Evolutionary conservation across 2,888 invertebrate species (phyloP).

Genomic region (Erebia palarica): DNA sequence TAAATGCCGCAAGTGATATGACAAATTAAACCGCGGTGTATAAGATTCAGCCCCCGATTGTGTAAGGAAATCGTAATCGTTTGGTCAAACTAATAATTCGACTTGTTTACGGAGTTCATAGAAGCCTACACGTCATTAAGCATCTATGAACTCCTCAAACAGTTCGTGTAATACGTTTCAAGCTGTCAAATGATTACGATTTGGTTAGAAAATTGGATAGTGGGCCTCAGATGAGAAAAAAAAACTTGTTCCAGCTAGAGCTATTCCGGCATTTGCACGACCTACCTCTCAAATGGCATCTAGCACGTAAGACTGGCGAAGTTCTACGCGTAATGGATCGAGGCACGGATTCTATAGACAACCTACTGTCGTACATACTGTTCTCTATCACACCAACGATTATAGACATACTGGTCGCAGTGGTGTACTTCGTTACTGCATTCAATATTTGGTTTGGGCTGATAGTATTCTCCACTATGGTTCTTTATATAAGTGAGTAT

Average conservation of each 20-base stretch:
- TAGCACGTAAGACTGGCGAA: slow-evolving; percentile 97
- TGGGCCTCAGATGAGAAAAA: background rate
- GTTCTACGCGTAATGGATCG: slow-evolving; percentile 98
- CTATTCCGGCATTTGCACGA: slow-evolving; percentile 94
- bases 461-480: slow-evolving; percentile 97
- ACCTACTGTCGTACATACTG: slow-evolving; percentile 93
- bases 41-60: no score
- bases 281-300: slow-evolving; percentile 96
- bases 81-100: no score
- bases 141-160: no score
- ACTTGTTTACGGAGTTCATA: no score
- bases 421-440: slow-evolving; percentile 91
- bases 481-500: slow-evolving; percentile 92
- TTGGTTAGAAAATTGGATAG: no score
- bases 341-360: slow-evolving; percentile 98
- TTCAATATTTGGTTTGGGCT: slow-evolving; percentile 98
- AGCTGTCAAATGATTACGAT: no score
- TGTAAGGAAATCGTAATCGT: no score
- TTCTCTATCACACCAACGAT: slow-evolving; percentile 97
- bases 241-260: slow-evolving; percentile 83
- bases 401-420: slow-evolving; percentile 94
- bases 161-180: no score
- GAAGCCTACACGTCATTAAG: no score
- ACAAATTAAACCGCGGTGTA: no score
- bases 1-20: no score